Base-by-base conservation (phyloP, 2,888 invertebrate species). In the Chrysolina oricalcia region DNA sequence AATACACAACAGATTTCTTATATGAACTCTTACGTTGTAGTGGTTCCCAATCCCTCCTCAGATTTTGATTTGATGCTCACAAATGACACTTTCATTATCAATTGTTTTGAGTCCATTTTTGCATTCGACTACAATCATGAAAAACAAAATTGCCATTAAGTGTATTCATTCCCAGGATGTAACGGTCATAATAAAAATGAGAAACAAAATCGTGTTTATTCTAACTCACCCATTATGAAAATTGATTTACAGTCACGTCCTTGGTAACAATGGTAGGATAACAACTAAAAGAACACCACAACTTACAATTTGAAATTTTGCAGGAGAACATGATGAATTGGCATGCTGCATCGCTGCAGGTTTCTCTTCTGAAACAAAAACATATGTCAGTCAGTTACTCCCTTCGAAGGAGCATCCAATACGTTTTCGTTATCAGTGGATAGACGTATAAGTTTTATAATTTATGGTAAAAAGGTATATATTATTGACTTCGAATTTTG, bases 321-420 rank as follows among this genome's bases (percentile, higher is more conserved):
- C 82, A 40, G 86, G 83, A 62, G 86, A 85, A 64, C 85, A 84
- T 27, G 82, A 80, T 21, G 88, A 92, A 87, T 93, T 93, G 59
- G 93, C 93, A 81, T 93, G 93, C 83, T 94, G 93, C 93, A 94
- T 93, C 0, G 94, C 94, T 35, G 93, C 93, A 78, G 93, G 93
- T 53, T 93, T 93, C 86, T 94, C 93, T 87, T 93, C 93, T 94
- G 90, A 74, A 89, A 89, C 76, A 79, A 79, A 80, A 75, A 75
- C n/a, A n/a, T n/a, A n/a, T n/a, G n/a, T n/a, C n/a, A n/a, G n/a
- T n/a, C n/a, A 77, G 63, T 71, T 15, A 27, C 13, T 40, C n/a
- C n/a, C 8, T 53, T 2, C 9, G 19, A 11, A 0, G 19, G n/a
- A 10, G 17, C 21, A 11, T 19, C 4, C 27, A 27, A 27, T 5